Conservation (phyloP, 2,888 invertebrate species). For the Camptogramma bilineatum region DNA sequence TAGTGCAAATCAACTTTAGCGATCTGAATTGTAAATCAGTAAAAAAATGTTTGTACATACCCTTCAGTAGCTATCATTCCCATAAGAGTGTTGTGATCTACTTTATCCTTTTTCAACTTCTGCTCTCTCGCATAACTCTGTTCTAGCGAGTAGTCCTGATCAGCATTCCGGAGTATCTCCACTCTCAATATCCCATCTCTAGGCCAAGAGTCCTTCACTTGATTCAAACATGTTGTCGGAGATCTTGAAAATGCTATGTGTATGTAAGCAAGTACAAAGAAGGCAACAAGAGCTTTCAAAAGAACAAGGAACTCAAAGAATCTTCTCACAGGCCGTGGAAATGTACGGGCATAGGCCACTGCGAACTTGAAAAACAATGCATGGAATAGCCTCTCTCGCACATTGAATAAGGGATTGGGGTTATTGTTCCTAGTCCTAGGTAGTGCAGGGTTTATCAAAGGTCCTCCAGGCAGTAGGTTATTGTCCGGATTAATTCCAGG, state of each 20-base stretch:
- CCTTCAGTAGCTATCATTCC: slow-evolving; percentile 88
- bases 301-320: slow-evolving; percentile 93
- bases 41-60: slow-evolving; percentile 65
- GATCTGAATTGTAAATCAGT: not conserved
- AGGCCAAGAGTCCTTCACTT: slow-evolving; percentile 96
- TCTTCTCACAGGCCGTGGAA: slow-evolving; percentile 93
- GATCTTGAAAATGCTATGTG: slow-evolving; percentile 97
- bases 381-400: slow-evolving; percentile 96
- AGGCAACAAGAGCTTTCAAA: slow-evolving; percentile 91
- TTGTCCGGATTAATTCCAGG: slow-evolving; percentile 82
- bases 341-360: slow-evolving; percentile 95
- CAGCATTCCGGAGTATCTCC: slow-evolving; percentile 91
- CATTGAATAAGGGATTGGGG: slow-evolving; percentile 92
- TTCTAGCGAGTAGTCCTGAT: slow-evolving; percentile 91
- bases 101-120: slow-evolving; percentile 88
- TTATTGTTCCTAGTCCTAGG: slow-evolving; percentile 86
- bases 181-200: slow-evolving; percentile 97
- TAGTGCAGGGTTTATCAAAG: slow-evolving; percentile 79
- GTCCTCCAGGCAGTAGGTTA: slow-evolving; percentile 83
- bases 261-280: slow-evolving; percentile 97
- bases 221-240: slow-evolving; percentile 96
- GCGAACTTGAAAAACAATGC: slow-evolving; percentile 97
- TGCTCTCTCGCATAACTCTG: slow-evolving; percentile 94
- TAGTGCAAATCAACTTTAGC: not conserved
- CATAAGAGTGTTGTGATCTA: slow-evolving; percentile 85